These are phyloP conservation scores for Phylloscopus whistleri DNA, from an alignment of 2,113 vertebrate species.

Conservation along the genomic window DNA sequence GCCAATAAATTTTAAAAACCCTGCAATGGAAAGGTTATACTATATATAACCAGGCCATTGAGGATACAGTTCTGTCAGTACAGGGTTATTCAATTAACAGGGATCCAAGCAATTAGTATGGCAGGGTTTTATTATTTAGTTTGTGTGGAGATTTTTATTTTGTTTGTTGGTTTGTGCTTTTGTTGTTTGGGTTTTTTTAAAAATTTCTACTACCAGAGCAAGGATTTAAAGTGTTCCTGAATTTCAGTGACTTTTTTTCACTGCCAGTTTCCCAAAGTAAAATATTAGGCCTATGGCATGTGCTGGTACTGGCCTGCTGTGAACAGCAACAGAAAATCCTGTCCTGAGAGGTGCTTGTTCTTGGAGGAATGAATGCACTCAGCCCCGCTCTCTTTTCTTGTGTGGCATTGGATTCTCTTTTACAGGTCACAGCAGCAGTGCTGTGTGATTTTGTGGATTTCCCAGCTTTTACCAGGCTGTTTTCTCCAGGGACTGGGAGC, in stretches of 20 bases:
- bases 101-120: neutral
- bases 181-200: neutral
- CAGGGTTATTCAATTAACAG: slow-evolving; percentile 5
- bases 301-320: neutral
- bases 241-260: neutral
- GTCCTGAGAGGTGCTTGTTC: neutral
- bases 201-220: neutral
- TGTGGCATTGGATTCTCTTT: neutral
- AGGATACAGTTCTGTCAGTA: neutral
- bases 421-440: neutral
- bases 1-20: neutral
- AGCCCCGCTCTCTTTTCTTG: neutral
- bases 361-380: neutral
- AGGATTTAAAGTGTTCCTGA: neutral
- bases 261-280: neutral
- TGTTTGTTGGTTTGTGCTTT: neutral
- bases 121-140: neutral
- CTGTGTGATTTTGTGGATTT: neutral
- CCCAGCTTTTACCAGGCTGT: neutral
- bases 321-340: neutral
- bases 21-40: neutral
- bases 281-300: neutral
- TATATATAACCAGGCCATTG: neutral
- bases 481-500: neutral
- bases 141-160: neutral